Conservation (phyloP, 2,113 vertebrate genomes). For the Noturus placidus region DNA sequence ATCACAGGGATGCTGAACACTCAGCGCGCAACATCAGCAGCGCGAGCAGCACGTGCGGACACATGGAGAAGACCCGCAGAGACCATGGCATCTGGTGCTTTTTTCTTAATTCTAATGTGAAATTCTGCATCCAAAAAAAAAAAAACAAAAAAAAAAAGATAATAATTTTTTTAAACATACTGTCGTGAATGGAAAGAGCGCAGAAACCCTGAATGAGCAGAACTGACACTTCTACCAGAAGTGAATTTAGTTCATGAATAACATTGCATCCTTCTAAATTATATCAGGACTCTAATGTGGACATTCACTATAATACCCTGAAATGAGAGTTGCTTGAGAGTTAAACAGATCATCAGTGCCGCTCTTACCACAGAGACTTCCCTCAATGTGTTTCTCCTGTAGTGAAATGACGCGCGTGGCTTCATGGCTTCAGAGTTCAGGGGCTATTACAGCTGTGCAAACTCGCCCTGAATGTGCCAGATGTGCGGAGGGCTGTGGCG, state of each 20-base stretch:
- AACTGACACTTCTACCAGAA: not conserved
- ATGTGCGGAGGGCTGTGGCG: conserved; percentile 26
- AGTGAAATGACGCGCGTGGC: conserved; percentile 3
- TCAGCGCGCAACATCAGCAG: conserved; percentile 7
- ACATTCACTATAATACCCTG: not conserved
- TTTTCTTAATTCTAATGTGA: not conserved
- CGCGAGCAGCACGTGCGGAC: not conserved
- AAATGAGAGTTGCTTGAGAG: not conserved
- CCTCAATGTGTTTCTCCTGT: not conserved
- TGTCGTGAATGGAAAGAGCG: not conserved
- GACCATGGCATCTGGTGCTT: not conserved
- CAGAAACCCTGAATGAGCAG: not conserved
- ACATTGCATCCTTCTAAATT: not conserved
- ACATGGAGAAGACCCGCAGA: not conserved
- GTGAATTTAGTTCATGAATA: not conserved
- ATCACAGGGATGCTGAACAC: not conserved
- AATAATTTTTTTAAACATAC: not conserved
- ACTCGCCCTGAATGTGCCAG: conserved; percentile 23
- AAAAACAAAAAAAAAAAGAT: not conserved
- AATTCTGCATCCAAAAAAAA: not conserved
- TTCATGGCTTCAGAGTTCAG: not conserved
- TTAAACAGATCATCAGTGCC: not conserved
- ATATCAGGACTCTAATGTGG: not conserved
- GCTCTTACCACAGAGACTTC: not conserved
- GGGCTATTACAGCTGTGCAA: not conserved